Conservation (phyloP, 2,113 vertebrate species). For the Amblyornis subalaris region DNA sequence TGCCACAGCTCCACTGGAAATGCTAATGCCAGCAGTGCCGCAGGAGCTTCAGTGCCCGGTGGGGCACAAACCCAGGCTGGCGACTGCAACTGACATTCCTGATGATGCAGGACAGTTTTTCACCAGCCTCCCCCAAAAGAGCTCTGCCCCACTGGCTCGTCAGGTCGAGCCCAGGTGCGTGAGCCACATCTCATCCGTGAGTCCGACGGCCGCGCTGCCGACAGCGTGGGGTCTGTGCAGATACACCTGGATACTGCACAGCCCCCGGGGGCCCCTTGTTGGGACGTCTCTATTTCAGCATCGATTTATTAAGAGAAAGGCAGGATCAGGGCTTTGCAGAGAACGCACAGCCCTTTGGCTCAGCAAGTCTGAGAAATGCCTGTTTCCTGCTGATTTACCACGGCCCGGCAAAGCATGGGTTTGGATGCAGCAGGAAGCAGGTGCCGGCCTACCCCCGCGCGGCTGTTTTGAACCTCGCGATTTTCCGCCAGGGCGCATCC, state of each 20-base stretch:
- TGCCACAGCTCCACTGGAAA: background rate
- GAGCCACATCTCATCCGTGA: background rate
- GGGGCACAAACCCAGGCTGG: background rate
- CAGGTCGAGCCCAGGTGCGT: background rate
- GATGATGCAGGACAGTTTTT: background rate
- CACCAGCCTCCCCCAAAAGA: background rate
- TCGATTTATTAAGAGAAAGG: background rate
- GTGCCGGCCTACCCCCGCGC: background rate
- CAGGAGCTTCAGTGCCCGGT: accelerated
- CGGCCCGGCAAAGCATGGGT: background rate
- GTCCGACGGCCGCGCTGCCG: accelerated
- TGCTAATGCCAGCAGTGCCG: background rate
- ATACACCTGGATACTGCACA: background rate
- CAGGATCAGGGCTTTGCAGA: background rate
- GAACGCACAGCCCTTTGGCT: background rate
- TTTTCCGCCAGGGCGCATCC: background rate
- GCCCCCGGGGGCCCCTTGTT: background rate
- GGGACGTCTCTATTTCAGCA: background rate
- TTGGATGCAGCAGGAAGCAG: background rate
- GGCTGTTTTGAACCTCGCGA: background rate
- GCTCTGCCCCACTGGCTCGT: background rate
- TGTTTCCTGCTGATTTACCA: background rate
- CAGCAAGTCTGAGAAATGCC: background rate
- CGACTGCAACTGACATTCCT: conserved; percentile 17
- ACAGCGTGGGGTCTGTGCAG: background rate